These are phyloP conservation scores for Tetramorium alpestre DNA, from an alignment of 1,140 invertebrate species.

Conservation along the genomic window DNA sequence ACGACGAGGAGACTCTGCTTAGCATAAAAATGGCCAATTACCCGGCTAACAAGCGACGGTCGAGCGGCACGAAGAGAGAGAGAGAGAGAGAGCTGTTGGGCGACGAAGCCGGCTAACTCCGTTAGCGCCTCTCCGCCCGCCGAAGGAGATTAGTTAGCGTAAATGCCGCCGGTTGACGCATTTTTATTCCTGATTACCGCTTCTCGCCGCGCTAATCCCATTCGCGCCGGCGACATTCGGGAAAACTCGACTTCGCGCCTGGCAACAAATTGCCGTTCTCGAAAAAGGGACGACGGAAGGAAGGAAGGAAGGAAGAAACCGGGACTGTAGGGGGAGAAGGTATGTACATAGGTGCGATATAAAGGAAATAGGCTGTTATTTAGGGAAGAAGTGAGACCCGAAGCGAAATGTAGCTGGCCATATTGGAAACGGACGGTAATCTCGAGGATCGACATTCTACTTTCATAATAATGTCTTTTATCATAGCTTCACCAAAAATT, in stretches of 20 bases:
- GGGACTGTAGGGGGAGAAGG: background rate
- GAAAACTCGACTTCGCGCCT: constrained; percentile 68
- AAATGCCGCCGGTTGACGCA: constrained; percentile 81
- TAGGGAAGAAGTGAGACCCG: background rate
- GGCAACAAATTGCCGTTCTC: constrained; percentile 45
- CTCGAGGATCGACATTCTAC: background rate
- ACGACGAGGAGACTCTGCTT: constrained; percentile 64
- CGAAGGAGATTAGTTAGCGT: constrained; percentile 83
- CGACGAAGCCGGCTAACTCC: constrained; percentile 74
- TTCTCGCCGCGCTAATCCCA: constrained; percentile 76
- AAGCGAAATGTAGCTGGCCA: background rate
- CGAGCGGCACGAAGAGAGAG: constrained; percentile 59
- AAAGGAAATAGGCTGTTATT: constrained; percentile 37
- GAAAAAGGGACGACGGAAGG: constrained; percentile 23
- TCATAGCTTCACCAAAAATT: background rate
- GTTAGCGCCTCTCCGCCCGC: constrained; percentile 73
- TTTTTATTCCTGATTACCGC: constrained; percentile 83
- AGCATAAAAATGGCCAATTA: constrained; percentile 84
- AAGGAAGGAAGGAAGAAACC: constrained; percentile 25
- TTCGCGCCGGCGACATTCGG: constrained; percentile 71
- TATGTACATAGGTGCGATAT: constrained; percentile 18
- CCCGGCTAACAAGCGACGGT: constrained; percentile 78
- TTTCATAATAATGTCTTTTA: background rate
- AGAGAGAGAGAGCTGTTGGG: constrained; percentile 40
- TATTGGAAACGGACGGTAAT: background rate